A percentile compares a stretch with the other conserved stretches of the same genome.
These are phyloP conservation scores for Aspiorhynchus laticeps DNA, from an alignment of 2,113 vertebrate genomes.

Conservation along the genomic window DNA sequence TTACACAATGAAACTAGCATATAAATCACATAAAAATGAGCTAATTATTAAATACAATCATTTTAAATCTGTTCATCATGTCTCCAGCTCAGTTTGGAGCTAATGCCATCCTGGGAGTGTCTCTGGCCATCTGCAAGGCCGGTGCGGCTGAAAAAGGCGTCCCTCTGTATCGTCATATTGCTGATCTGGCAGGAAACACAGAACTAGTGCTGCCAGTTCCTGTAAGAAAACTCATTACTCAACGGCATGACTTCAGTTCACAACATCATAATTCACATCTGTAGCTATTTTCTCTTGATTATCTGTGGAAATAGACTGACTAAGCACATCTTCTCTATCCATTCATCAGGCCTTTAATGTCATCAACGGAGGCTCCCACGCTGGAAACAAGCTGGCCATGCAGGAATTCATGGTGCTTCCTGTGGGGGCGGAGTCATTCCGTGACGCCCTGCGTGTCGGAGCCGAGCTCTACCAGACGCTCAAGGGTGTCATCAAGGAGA, in stretches of 20 bases:
- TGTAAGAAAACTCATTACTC: slow-evolving; percentile 73
- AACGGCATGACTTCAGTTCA: background rate
- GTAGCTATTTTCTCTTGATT: background rate
- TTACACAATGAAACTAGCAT: background rate
- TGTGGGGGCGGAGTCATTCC: slow-evolving; percentile 92
- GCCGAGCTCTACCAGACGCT: slow-evolving; percentile 94
- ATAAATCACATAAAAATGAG: background rate
- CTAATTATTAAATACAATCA: background rate
- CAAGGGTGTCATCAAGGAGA: slow-evolving; percentile 93
- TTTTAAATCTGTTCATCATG: slow-evolving; percentile 24
- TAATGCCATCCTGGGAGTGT: slow-evolving; percentile 93
- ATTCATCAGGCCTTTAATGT: slow-evolving; percentile 88
- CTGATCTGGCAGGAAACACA: slow-evolving; percentile 93
- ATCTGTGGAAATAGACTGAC: background rate
- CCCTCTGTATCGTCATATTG: slow-evolving; percentile 92
- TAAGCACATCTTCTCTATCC: background rate
- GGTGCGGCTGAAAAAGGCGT: slow-evolving; percentile 89
- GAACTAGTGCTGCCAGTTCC: slow-evolving; percentile 95
- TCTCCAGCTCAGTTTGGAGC: slow-evolving; percentile 89
- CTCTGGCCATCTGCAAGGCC: slow-evolving; percentile 90
- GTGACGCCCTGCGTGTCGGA: slow-evolving; percentile 91
- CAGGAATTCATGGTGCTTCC: slow-evolving; percentile 97
- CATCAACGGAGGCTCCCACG: slow-evolving; percentile 93
- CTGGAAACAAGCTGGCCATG: slow-evolving; percentile 95
- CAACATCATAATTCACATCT: background rate